Evolutionary conservation across 2,888 invertebrate species (phyloP).

Genomic region (Drosophila merina): DNA sequence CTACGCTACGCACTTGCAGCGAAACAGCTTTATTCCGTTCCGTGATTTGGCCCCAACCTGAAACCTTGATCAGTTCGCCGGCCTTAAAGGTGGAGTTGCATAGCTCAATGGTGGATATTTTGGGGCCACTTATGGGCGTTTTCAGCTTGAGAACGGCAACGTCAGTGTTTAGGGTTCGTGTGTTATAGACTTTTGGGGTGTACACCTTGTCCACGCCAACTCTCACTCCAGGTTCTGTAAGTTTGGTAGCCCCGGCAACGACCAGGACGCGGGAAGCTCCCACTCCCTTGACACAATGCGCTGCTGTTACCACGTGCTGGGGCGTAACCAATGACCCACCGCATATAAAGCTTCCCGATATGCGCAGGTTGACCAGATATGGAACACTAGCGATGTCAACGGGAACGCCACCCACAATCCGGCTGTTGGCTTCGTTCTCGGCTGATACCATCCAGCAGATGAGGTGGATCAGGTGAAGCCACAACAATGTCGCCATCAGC

Average conservation of each 20-base stretch:
- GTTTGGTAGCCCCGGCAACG: constrained; percentile 68
- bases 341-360: constrained; percentile 69
- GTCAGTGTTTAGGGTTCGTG: constrained; percentile 65
- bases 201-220: constrained; percentile 57
- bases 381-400: constrained; percentile 67
- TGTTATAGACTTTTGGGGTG: constrained; percentile 65
- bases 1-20: constrained; percentile 68
- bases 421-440: constrained; percentile 52
- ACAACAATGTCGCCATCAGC: constrained; percentile 30
- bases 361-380: constrained; percentile 71
- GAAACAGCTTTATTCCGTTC: constrained; percentile 61
- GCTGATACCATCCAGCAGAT: constrained; percentile 30
- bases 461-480: constrained; percentile 5
- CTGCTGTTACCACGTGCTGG: constrained; percentile 79
- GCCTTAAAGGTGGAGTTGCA: constrained; percentile 57
- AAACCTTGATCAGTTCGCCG: constrained; percentile 68
- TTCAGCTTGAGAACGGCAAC: constrained; percentile 75
- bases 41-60: constrained; percentile 77
- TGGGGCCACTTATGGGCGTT: constrained; percentile 59
- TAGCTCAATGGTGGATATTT: constrained; percentile 69
- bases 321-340: constrained; percentile 77
- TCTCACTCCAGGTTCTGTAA: constrained; percentile 61
- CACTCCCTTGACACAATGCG: constrained; percentile 76
- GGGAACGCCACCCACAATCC: constrained; percentile 71
- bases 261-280: constrained; percentile 56